A percentile compares a stretch with the other conserved stretches of the same genome.
Conservation (phyloP, 1,140 invertebrate species). For the Drosophila triauraria region DNA sequence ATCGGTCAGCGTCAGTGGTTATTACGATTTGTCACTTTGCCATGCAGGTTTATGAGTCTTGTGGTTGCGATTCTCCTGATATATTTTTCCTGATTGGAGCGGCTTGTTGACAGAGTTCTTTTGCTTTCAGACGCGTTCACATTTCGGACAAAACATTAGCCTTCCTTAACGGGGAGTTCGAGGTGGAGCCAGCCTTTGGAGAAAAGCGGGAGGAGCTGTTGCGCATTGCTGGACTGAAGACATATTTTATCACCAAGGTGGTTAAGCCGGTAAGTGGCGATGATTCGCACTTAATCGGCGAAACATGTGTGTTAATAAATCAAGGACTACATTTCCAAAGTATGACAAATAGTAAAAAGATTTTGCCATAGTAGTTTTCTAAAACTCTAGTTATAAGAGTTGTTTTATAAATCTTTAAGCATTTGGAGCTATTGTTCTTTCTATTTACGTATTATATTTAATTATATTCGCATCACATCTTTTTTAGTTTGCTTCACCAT, state of each 20-base stretch:
- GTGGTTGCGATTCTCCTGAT: constrained; percentile 14
- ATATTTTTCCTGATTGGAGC: not conserved
- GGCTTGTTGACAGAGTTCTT: too few species aligned
- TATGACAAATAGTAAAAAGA: not conserved
- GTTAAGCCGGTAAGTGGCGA: constrained; percentile 90
- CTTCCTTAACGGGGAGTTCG: constrained; percentile 96
- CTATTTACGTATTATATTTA: too few species aligned
- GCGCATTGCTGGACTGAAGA: constrained; percentile 94
- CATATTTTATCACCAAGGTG: constrained; percentile 95
- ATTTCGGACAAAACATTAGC: constrained; percentile 97
- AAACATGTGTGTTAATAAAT: not conserved
- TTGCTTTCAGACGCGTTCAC: constrained; percentile 92
- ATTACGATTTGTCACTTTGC: constrained; percentile 64
- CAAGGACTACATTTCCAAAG: not conserved
- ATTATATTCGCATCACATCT: too few species aligned
- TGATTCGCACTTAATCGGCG: too few species aligned
- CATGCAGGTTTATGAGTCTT: constrained; percentile 65
- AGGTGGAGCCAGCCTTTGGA: constrained; percentile 96
- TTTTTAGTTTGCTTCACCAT: constrained; percentile 74
- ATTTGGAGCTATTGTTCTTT: too few species aligned
- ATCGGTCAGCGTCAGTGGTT: constrained; percentile 8
- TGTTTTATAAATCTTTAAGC: not conserved
- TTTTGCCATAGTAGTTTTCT: too few species aligned
- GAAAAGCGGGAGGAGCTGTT: constrained; percentile 95
- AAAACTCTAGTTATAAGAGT: too few species aligned